Evolutionary conservation across 2,888 invertebrate genomes (phyloP), one percentile per base, ranked within the genome.

Genomic region (Protophormia terraenovae): DNA sequence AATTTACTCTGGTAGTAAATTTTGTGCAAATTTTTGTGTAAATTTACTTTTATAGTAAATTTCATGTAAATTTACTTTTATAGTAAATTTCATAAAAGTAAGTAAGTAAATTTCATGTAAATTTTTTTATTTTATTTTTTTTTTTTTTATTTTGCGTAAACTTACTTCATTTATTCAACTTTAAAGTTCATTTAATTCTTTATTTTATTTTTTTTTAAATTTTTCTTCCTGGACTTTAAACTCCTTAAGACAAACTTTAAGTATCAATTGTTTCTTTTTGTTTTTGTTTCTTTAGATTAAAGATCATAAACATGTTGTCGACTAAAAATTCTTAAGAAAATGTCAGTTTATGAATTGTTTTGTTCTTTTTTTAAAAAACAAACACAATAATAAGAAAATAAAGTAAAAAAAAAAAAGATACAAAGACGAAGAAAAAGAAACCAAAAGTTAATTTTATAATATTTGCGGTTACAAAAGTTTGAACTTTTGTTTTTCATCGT

Each of bases 341-440:
- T 77, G 32, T 55, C 35, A 55, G 16, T 29, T 41, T 55, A 32
- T n/a, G n/a, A n/a, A n/a, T n/a, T n/a, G n/a, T n/a, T n/a, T 45
- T 66, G 22, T 58, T 67, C 14, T 47, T 47, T 45, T 45, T 45
- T 53, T 22, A n/a, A 35, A 29, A 16, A 55, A 38, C n/a, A 71
- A 41, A 35, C 27, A 72, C 32, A 73, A 73, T n/a, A 66, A 72
- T 29, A 67, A 66, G 16, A 76, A 24, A n/a, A n/a, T n/a, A n/a
- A n/a, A n/a, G n/a, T 8, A 53, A 62, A 47, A 32, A 50, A 24
- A 50, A 38, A 62, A 38, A 62, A 38, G 10, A 22, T n/a, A n/a
- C n/a, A n/a, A n/a, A n/a, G 3, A 69, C 12, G 24, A 14, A 50
- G 32, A 58, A 24, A 69, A 29, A 58, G 27, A 66, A 71, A 71